Base-by-base conservation (phyloP, 2,888 invertebrate species). In the Mythimna lalbum region DNA sequence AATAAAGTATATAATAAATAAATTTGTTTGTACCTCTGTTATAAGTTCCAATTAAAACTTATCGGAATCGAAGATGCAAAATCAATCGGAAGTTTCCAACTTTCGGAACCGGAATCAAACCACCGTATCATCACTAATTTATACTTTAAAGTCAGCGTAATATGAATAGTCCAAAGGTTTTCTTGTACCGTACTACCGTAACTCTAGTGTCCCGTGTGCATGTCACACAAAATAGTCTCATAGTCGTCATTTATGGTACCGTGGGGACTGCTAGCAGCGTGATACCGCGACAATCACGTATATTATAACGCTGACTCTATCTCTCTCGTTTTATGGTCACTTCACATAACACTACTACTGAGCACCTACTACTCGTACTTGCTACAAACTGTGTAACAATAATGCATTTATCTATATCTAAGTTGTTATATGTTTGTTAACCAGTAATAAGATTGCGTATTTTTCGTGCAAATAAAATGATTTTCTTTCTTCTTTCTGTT, bases 251-350 rank as follows among this genome's bases (percentile, higher is more conserved):
- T 74, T 64, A 77, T 69, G n/a, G 27, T 21, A 17, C 70, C 56
- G 27, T 50, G 4, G 81, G 52, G 10, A 61, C 69, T 23, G 61
- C 62, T 64, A 27, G 61, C n/a, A 43, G 10, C 66, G 23, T 39
- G 19, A 19, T 53, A 59, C 63, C 43, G 36, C 43, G 53, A 53
- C 62, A 55, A 55, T 50, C 64, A 63, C 79, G 74, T 76, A 49
- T 23, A 62, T 43, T 63, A 27, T 75, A 52, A 67, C 27, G 33
- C 21, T 9, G n/a, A 53, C 61, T 49, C 19, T 52, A 80, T 52
- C 63, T 60, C 27, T 4, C 12, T 31, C 56, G 63, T 59, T 76
- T 76, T 69, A 76, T 69, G 31, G 47, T 52, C 55, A 56, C 55
- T 55, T 57, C 31, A 27, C 21, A 55, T 55, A 27, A 43, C 21